A percentile compares a stretch with the other conserved stretches of the same genome.
Evolutionary conservation across 2,113 vertebrate genomes (phyloP).

Genomic region (Tamias sibiricus): DNA sequence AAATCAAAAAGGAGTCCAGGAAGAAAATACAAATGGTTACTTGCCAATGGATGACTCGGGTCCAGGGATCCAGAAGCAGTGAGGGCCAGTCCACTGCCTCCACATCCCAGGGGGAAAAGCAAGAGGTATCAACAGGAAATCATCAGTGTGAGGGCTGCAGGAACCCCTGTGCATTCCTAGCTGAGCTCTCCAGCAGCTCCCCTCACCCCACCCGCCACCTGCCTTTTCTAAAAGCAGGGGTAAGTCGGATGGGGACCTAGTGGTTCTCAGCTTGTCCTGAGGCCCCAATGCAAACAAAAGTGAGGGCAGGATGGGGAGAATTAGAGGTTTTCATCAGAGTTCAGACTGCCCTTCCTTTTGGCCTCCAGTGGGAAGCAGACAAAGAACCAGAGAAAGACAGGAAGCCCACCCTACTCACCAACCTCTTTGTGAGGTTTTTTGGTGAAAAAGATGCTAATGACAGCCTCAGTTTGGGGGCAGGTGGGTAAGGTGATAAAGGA

Average conservation of each 20-base stretch:
- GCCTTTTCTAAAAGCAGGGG: neutral
- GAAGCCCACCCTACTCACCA: neutral
- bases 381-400: neutral
- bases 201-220: neutral
- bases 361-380: neutral
- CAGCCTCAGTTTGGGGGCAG: neutral
- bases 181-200: neutral
- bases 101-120: neutral
- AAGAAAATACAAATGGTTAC: neutral
- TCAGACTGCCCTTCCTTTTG: neutral
- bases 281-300: neutral
- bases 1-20: neutral
- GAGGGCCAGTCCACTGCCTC: fast-evolving
- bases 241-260: neutral
- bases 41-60: neutral
- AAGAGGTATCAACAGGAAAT: neutral
- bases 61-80: neutral
- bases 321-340: neutral
- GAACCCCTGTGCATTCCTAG: neutral
- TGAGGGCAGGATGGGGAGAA: neutral
- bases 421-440: neutral
- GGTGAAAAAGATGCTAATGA: neutral
- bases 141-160: neutral
- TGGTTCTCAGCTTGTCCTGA: neutral
- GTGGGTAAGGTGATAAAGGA: neutral